Base-by-base conservation (phyloP, 2,797 vertebrate species). In the Orientallactaga sibirica region DNA sequence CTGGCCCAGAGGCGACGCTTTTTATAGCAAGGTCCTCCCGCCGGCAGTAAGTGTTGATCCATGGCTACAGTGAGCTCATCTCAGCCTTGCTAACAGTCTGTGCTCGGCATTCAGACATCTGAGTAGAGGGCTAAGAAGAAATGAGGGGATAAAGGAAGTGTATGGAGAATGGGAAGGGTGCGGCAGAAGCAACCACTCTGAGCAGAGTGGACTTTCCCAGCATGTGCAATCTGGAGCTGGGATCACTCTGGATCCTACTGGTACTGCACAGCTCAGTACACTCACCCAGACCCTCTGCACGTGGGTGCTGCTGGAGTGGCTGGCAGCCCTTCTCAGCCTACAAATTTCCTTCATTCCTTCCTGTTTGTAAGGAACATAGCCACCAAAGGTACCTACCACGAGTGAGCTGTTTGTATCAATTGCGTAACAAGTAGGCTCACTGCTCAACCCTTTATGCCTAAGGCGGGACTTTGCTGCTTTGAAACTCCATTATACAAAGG, bases 1-100 rank as follows among this genome's bases (percentile, higher is more conserved):
- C 41, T 62, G 18, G 19, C 27, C 18, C 22, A 83, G 27, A 20
- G 25, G 33, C 12, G 1, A 18, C 41, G 29, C 3, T 76, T 88
- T 79, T 58, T 19, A 14, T 27, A 67, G 24, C 24, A 90, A 74
- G 8, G 16, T 85, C 11, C 52, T 64, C 64, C 14, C 74, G 55
- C 33, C 76, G n/a, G 16, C 7, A 18, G 76, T 33, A 7, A 18
- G 37, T 52, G 29, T 22, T 68, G 27, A 3, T 37, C 3, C 22
- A 25, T 18, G 61, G 3, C 1, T 12, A 27, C 48, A 9, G 24
- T 7, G 6, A n/a, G 16, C 15, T 43, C 66, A 64, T 74, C 48
- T 71, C 68, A 85, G 43, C 22, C 80, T 84, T 77, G 16, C 20
- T 79, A 33, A 55, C 22, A 43, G n/a, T 77, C 76, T 86, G 24